Evolutionary conservation across 2,888 invertebrate genomes (phyloP).

Genomic region (Koerneria pararmatus): DNA sequence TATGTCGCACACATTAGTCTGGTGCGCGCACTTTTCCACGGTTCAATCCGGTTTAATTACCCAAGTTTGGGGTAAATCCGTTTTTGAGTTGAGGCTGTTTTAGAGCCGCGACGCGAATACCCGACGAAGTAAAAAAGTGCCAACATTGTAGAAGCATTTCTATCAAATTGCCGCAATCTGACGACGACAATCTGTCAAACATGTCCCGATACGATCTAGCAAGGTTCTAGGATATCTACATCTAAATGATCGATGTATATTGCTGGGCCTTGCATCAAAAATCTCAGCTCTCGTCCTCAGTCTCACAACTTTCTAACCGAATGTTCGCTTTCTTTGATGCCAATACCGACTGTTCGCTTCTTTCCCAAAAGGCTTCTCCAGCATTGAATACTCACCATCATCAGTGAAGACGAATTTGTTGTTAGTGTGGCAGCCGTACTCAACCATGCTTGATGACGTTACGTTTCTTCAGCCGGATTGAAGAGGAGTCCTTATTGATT

Average conservation of each 20-base stretch:
- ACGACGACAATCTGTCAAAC: not conserved
- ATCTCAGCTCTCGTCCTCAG: no score
- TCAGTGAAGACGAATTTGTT: conserved; percentile 53
- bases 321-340: no score
- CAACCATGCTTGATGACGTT: conserved; percentile 30
- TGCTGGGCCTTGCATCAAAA: conserved; percentile 9
- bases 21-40: no score
- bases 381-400: conserved; percentile 46
- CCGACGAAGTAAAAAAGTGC: not conserved
- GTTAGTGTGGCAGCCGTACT: conserved; percentile 49
- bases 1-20: no score
- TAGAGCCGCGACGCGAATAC: not conserved
- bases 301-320: no score
- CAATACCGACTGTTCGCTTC: no score
- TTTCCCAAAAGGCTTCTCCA: no score
- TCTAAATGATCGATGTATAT: not conserved
- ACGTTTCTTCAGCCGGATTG: no score
- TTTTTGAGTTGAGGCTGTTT: not conserved
- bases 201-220: conserved; percentile 1
- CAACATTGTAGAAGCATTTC: not conserved
- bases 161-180: not conserved
- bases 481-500: no score
- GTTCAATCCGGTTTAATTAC: not conserved
- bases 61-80: not conserved
- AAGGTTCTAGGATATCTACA: conserved; percentile 7